A percentile compares a stretch with the other conserved stretches of the same genome.
Conservation (phyloP, 2,888 invertebrate species). For the Chrysotoxum bicinctum region DNA sequence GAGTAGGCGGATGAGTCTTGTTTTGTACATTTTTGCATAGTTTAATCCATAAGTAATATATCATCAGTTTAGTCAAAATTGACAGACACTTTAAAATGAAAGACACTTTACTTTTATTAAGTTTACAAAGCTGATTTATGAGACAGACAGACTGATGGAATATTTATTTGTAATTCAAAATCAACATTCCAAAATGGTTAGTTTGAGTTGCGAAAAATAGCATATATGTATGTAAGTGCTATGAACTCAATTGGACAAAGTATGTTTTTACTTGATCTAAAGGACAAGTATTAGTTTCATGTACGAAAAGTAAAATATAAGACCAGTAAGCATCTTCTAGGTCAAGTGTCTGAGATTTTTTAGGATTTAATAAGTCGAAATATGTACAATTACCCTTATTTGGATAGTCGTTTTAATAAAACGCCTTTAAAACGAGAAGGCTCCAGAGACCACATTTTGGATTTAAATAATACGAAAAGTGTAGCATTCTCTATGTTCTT, state of each 20-base stretch:
- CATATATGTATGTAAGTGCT: neutral
- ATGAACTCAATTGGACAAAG: neutral
- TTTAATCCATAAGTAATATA: neutral
- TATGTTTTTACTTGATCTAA: neutral
- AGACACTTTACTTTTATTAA: neutral
- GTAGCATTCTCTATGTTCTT: no score
- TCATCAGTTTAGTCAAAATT: neutral
- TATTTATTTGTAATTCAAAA: neutral
- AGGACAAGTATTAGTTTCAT: no score
- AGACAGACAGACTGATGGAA: neutral
- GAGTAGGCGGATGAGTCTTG: constrained; percentile 36
- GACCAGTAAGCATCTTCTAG: no score
- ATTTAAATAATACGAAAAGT: no score
- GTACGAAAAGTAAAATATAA: no score
- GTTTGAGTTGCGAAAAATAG: neutral
- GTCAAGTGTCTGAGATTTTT: no score
- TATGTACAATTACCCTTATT: no score
- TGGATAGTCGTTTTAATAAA: no score
- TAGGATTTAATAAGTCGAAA: no score
- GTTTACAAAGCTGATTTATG: neutral
- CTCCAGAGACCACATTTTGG: no score
- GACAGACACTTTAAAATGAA: neutral
- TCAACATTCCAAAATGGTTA: neutral
- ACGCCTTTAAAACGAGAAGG: no score
- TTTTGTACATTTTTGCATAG: neutral